Conservation (phyloP, 2,888 invertebrate species). For the Campoplex nolae region DNA sequence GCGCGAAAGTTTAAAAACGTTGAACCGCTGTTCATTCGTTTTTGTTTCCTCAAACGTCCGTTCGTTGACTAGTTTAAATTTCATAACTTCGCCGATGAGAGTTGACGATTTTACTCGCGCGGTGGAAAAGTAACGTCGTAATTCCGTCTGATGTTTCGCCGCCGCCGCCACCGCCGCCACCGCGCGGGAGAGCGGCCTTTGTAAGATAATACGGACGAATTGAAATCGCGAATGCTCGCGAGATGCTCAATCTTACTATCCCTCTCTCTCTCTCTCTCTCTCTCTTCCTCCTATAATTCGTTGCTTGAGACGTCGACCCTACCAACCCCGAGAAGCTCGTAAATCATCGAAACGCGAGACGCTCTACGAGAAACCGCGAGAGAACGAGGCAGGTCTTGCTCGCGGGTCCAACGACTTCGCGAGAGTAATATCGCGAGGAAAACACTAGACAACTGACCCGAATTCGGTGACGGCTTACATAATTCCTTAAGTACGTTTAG, state of each 20-base stretch:
- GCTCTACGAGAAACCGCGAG: constrained; percentile 27
- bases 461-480: constrained; percentile 55
- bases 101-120: constrained; percentile 27
- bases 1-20: neutral
- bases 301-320: constrained; percentile 38
- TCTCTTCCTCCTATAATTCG: constrained; percentile 12
- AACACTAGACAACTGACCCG: constrained; percentile 62
- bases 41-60: neutral
- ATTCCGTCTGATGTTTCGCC: constrained; percentile 64
- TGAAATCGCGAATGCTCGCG: constrained; percentile 64
- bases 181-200: constrained; percentile 18
- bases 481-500: constrained; percentile 27
- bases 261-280: neutral
- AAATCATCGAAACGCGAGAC: constrained; percentile 65
- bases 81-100: constrained; percentile 38
- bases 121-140: constrained; percentile 51
- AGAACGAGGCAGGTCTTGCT: constrained; percentile 36
- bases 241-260: constrained; percentile 49
- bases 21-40: neutral
- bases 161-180: constrained; percentile 45
- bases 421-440: constrained; percentile 42
- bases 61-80: constrained; percentile 33
- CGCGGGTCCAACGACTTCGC: constrained; percentile 46
- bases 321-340: constrained; percentile 41
- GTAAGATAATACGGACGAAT: constrained; percentile 56